Evolutionary conservation across 2,113 vertebrate species (phyloP).

Genomic region (Grus americana): DNA sequence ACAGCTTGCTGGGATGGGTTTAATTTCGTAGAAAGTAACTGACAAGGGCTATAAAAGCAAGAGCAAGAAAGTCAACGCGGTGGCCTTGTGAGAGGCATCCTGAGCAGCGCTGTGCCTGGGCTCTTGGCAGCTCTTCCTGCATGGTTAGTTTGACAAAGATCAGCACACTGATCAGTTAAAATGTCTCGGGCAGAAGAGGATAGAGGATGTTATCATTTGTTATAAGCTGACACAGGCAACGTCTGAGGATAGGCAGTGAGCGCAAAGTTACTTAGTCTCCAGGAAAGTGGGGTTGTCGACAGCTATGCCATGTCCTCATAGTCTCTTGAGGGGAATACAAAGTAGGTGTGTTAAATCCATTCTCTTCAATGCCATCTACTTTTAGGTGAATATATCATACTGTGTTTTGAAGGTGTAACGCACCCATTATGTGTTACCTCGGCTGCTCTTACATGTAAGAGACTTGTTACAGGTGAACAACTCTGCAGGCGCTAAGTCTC

Average conservation of each 20-base stretch:
- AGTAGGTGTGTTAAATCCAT: not conserved
- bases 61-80: not conserved
- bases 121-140: not conserved
- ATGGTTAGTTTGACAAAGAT: not conserved
- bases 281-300: not conserved
- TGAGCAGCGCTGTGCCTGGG: fast-evolving
- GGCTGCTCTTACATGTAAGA: fast-evolving
- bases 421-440: not conserved
- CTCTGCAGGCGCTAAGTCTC: not conserved
- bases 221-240: not conserved
- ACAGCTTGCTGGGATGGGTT: not conserved
- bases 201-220: not conserved
- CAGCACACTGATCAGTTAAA: not conserved
- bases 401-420: not conserved
- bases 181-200: not conserved
- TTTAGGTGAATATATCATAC: not conserved
- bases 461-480: not conserved
- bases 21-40: not conserved
- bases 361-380: not conserved
- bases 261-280: not conserved
- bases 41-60: not conserved
- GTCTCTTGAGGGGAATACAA: not conserved
- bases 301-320: not conserved
- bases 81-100: not conserved
- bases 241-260: not conserved